Evolutionary conservation across 2,888 invertebrate genomes (phyloP).

Genomic region (Zootermopsis nevadensis): DNA sequence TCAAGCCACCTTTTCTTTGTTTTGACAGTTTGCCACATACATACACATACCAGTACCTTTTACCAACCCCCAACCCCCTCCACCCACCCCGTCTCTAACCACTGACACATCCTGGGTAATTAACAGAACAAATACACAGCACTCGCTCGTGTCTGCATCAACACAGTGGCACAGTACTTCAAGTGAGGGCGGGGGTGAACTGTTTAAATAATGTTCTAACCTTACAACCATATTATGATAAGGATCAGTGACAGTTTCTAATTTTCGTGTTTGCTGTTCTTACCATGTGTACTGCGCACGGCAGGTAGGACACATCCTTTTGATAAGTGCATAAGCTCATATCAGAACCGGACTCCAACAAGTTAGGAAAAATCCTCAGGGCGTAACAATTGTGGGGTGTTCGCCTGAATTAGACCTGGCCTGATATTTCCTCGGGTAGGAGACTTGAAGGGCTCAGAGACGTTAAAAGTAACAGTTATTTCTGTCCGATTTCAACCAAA

Average conservation of each 20-base stretch:
- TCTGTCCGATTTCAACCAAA: too few species aligned
- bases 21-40: neutral
- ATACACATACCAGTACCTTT: neutral
- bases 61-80: neutral
- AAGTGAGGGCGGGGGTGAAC: neutral
- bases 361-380: too few species aligned
- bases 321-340: neutral
- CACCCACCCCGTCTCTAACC: neutral
- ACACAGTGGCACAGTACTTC: neutral
- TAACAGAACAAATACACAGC: neutral
- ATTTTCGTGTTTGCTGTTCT: slow-evolving; percentile 5
- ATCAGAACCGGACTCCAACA: too few species aligned
- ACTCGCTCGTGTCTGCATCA: neutral
- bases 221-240: neutral
- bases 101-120: slow-evolving; percentile 12
- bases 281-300: neutral
- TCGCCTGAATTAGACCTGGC: too few species aligned
- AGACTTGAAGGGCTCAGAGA: too few species aligned
- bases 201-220: slow-evolving; percentile 11
- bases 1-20: neutral
- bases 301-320: neutral
- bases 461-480: too few species aligned
- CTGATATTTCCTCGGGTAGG: too few species aligned
- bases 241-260: neutral
- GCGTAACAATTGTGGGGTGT: too few species aligned